A percentile compares a stretch with the other conserved stretches of the same genome.
These are phyloP conservation scores for Novumbra hubbsi DNA, from an alignment of 2,797 vertebrate species.

Conservation along the genomic window DNA sequence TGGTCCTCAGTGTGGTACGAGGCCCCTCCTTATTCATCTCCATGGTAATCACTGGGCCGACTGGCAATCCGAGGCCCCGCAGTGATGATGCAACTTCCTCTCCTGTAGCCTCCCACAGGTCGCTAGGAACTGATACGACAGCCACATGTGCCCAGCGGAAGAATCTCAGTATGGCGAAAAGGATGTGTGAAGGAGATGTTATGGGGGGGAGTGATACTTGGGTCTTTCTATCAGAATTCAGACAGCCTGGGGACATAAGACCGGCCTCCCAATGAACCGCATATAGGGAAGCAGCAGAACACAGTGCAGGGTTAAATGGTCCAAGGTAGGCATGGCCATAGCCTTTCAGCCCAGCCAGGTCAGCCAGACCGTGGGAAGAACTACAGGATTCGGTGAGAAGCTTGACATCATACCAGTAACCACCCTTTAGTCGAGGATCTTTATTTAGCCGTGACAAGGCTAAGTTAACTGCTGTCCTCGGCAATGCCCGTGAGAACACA, in stretches of 20 bases:
- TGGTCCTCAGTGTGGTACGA: constrained; percentile 59
- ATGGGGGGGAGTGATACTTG: constrained; percentile 57
- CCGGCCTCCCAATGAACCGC: constrained; percentile 78
- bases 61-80: constrained; percentile 73
- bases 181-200: constrained; percentile 62
- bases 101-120: constrained; percentile 80
- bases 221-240: constrained; percentile 59
- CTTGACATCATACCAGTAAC: constrained; percentile 70
- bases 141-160: constrained; percentile 84
- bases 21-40: constrained; percentile 49
- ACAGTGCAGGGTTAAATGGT: constrained; percentile 76
- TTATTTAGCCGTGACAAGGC: constrained; percentile 6
- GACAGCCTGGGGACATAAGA: constrained; percentile 72
- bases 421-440: neutral
- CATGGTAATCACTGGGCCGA: constrained; percentile 71
- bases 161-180: constrained; percentile 71
- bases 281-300: constrained; percentile 75
- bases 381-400: constrained; percentile 50
- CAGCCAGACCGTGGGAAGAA: constrained; percentile 63
- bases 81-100: constrained; percentile 69
- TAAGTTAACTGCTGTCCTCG: neutral
- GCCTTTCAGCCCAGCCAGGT: constrained; percentile 64
- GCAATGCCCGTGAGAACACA: constrained; percentile 1
- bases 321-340: constrained; percentile 77
- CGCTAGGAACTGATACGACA: constrained; percentile 73